Evolutionary conservation across 2,797 vertebrate species (phyloP), one percentile per base, ranked within the genome.

Genomic region (Galago senegalensis): DNA sequence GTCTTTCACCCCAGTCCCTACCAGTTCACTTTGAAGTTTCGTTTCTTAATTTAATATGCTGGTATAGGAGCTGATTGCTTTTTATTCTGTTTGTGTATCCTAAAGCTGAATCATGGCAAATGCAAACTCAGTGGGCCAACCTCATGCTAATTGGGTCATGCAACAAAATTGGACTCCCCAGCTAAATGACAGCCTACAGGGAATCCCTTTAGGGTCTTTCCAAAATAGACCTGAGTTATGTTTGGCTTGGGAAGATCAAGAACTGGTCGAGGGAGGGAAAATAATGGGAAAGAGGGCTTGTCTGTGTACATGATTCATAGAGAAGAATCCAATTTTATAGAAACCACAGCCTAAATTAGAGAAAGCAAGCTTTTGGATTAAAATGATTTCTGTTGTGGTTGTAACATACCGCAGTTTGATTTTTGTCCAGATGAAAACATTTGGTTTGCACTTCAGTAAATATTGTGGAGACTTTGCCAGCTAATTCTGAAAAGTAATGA

Each of bases 381-480:
- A 98, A 98, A 98, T 97, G 95, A 97, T 98, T 98, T 98, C 97
- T 98, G 98, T 98, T 98, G 97, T 98, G 98, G 97, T 98, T 99
- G 89, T 98, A 98, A 95, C 97, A 98, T 98, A 98, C 96, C 98
- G 97, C 97, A 96, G 93, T 98, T 98, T 98, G 98, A 98, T 98
- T 98, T 98, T 91, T 98, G 97, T 98, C 98, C 98, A 98, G 98
- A 98, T 98, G 98, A 98, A 99, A 99, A 98, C 98, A 98, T 98
- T 98, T 98, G 98, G 98, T 98, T 98, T 98, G 96, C 97, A 98
- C 98, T 98, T 98, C 95, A 98, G 98, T 98, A 98, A 99, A 98
- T 98, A 99, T 97, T 98, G 96, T 95, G 95, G 97, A 98, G 97
- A 94, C 92, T 29, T 95, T 98, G 98, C 98, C 98, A 98, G 97